phyloP scores from a whole-genome alignment of 2,797 vertebrate species.

The Sphaeramia orbicularis region DNA sequence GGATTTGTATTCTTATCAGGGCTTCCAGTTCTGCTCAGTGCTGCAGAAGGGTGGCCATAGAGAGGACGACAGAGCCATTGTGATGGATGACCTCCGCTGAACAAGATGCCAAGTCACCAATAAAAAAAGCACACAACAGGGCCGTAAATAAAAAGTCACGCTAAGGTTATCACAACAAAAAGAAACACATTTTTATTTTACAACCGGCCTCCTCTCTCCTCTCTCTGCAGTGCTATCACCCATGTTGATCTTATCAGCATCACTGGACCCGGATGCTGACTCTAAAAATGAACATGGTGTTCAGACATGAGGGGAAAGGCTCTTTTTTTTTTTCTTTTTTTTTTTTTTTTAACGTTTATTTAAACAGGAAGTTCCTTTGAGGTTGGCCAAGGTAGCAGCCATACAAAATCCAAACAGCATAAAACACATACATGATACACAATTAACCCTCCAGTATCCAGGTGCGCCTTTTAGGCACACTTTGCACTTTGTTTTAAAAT shows the following conservation, averaged over 20 bases:
- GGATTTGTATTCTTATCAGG: conserved; percentile 1
- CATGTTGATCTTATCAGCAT: conserved; percentile 19
- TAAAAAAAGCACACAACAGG: conserved; percentile 54
- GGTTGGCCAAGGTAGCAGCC: no score
- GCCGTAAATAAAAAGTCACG: conserved; percentile 51
- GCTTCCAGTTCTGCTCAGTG: no score
- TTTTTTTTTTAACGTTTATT: no score
- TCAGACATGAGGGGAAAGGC: no score
- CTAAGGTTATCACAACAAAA: conserved; percentile 52
- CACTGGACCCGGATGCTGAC: conserved; percentile 8
- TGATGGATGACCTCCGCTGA: conserved; percentile 39
- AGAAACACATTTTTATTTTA: conserved; percentile 22
- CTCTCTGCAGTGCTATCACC: conserved; percentile 12
- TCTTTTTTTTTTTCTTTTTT: no score
- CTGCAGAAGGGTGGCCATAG: conserved; percentile 1
- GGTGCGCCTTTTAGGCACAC: no score
- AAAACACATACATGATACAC: no score
- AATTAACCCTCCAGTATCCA: no score
- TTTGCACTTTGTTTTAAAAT: no score
- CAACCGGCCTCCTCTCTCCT: conserved; percentile 7
- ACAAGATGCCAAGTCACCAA: conserved; percentile 43
- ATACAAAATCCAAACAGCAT: no score
- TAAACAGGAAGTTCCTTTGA: no score
- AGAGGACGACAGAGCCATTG: conserved; percentile 21
- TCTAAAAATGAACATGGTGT: not conserved